Evolutionary conservation across 2,113 vertebrate genomes (phyloP), one percentile per base, ranked within the genome.

Genomic region (Cavia aperea): DNA sequence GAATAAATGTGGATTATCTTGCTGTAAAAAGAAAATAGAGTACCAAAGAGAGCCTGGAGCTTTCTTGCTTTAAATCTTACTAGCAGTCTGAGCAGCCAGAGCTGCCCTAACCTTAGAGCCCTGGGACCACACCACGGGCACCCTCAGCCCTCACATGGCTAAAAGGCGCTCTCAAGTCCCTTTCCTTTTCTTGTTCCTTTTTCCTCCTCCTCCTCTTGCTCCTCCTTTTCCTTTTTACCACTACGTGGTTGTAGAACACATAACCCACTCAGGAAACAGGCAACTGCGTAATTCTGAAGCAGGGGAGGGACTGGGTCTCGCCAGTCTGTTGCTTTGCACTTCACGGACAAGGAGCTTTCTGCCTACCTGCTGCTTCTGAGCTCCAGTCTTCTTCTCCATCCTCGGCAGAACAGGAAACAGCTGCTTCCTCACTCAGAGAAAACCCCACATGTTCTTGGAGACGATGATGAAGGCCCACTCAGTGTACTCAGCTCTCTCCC

Each of bases 361-460:
- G 70, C 43, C 54, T 56, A 90, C 92, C 86, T 81, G 58, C n/a
- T 87, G 73, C 19, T 39, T 15, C 56, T 68, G 68, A 83, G 77
- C 92, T 63, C 54, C 85, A 23, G 81, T 90, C 81, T 72, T 77
- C 90, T 90, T 77, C 72, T 46, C 54, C 90, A 65, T 33, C 21
- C 39, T 95, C 23, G 10, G 31, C 39, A 60, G 86, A 84, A 88
- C 89, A 94, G 90, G 94, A 96, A 90, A 81, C 88, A 94, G 95
- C 94, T 94, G 95, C 54, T 90, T 56, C 90, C 78, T 92, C 93
- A 86, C 63, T 86, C 82, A 73, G 54, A 70, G 94, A 94, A 43
- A 21, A 70, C 46, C 83, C 85, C 65, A 94, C 63, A 24, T 88
- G 36, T 23, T 92, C 94, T 68, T 49, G 54, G 84, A 93, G 92